Base-by-base conservation (phyloP, 2,113 vertebrate genomes). In the Engystomops pustulosus region DNA sequence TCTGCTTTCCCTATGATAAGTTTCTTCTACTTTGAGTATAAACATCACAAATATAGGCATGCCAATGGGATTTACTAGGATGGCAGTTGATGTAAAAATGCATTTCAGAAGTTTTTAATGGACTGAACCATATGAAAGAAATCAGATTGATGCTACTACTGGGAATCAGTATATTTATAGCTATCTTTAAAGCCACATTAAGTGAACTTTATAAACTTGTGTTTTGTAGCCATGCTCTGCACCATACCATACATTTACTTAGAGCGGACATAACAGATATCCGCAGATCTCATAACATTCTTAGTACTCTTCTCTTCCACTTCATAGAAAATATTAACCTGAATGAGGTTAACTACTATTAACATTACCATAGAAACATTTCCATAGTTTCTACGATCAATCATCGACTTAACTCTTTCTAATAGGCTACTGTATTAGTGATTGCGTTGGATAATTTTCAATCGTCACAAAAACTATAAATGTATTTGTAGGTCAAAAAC, bases 31-130 rank as follows among this genome's bases (percentile, higher is more conserved):
- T 70, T 70, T 70, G 36, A 53, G 47, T 9, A 76, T 34, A 76
- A 53, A 76, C 18, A 53, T 51, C 30, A 76, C 17, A 32, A 53
- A 76, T 9, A 7, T 41, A 51, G 45, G 45, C 47, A 76, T 76
- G 47, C 72, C 72, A 76, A 74, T 76, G 72, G 9, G 30, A 76
- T 53, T 76, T 45, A 36, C 18, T 53, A 53, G 34, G 30, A 51
- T 76, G 15, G 47, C 30, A 76, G 47, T 18, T 20, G 15, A 53
- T 9, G 45, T 14, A 53, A 41, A 41, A 12, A 51, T 32, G 18
- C 27, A 76, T 18, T 76, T 76, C 36, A 51, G 72, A 76, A 53
- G 72, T n/a, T 20, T 20, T 51, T 53, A 51, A 76, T 76, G 68
- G 68, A 70, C 68, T 69, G 1, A 69, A 11, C 8, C 10, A 25